Base-by-base conservation (phyloP, 1,140 invertebrate genomes). In the Bombus sibiricus region DNA sequence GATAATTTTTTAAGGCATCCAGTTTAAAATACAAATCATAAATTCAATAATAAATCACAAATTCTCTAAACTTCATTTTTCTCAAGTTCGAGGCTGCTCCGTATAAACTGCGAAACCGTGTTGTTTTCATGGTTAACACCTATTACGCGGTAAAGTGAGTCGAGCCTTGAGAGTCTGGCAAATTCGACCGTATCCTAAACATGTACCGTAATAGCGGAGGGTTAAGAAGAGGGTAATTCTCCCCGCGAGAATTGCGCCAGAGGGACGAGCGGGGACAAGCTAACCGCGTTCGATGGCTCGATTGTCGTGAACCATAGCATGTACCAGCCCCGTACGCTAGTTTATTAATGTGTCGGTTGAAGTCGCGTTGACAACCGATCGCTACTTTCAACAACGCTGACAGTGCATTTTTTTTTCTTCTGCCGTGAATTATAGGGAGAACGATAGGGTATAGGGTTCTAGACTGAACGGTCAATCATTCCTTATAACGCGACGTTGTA, bases 321-420 rank as follows among this genome's bases (percentile, higher is more conserved):
- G 15, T 32, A 66, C n/a, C n/a, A n/a, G n/a, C n/a, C 62, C 64
- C 66, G 39, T 43, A 43, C 25, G 47, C 75, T 84, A 75, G 37
- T 78, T 84, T 84, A 84, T 84, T 84, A 84, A 84, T 78, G 82
- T 47, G 47, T 28, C 53, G 74, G 22, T 34, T 76, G 74, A 84
- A 78, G 82, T 84, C 66, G 82, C 74, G 82, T 59, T 78, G 82
- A 84, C 82, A 84, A 84, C 75, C 82, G 82, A 78, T 78, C 64
- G 82, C 32, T 68, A 34, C 74, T 71, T 78, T 77, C 74, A 69
- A 78, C 82, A 75, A n/a, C 75, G 25, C 57, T 66, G 22, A 13
- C 71, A n/a, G 1, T 3, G 28, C 28, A 25, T 25, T 18, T 75
- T 75, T 34, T 41, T 15, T 28, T 37, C 28, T n/a, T 4, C 34